A percentile compares a stretch with the other conserved stretches of the same genome.
Conservation (phyloP, 2,888 invertebrate species). For the Cremastobaeus sp. region DNA sequence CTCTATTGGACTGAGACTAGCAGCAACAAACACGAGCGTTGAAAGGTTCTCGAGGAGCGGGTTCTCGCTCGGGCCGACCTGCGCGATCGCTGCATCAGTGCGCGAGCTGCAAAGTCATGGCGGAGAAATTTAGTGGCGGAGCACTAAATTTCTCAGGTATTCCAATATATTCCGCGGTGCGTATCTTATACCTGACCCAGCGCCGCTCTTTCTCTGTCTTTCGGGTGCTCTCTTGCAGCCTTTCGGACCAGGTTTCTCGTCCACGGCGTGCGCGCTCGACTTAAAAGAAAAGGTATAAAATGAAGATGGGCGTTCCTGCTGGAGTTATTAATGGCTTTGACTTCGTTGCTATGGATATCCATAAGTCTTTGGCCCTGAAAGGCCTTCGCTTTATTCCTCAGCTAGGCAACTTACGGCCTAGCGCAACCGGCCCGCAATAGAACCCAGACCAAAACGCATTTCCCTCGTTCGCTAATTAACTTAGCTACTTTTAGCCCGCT, state of each 20-base stretch:
- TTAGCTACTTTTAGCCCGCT: slow-evolving; percentile 42
- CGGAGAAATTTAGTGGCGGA: slow-evolving; percentile 74
- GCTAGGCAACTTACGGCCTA: slow-evolving; percentile 48
- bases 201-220: slow-evolving; percentile 29
- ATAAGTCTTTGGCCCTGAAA: slow-evolving; percentile 76
- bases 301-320: slow-evolving; percentile 77
- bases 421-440: slow-evolving; percentile 29
- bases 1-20: neutral
- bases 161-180: slow-evolving; percentile 76
- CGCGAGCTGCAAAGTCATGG: slow-evolving; percentile 67
- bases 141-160: slow-evolving; percentile 78
- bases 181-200: slow-evolving; percentile 67
- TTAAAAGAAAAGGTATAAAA: slow-evolving; percentile 78
- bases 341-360: slow-evolving; percentile 78
- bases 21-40: slow-evolving; percentile 37
- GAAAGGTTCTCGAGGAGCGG: slow-evolving; percentile 60
- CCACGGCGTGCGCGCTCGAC: slow-evolving; percentile 72
- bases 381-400: slow-evolving; percentile 58
- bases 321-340: slow-evolving; percentile 78
- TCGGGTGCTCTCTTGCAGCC: slow-evolving; percentile 38
- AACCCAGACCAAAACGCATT: slow-evolving; percentile 43
- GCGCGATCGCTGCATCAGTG: slow-evolving; percentile 17
- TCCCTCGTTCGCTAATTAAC: slow-evolving; percentile 59
- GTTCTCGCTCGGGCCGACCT: slow-evolving; percentile 42
- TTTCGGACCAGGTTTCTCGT: slow-evolving; percentile 46